Percentiles rank a stretch among this genome's conserved stretches.
Conservation (phyloP, 2,797 vertebrate species). For the Graptemys geographica region DNA sequence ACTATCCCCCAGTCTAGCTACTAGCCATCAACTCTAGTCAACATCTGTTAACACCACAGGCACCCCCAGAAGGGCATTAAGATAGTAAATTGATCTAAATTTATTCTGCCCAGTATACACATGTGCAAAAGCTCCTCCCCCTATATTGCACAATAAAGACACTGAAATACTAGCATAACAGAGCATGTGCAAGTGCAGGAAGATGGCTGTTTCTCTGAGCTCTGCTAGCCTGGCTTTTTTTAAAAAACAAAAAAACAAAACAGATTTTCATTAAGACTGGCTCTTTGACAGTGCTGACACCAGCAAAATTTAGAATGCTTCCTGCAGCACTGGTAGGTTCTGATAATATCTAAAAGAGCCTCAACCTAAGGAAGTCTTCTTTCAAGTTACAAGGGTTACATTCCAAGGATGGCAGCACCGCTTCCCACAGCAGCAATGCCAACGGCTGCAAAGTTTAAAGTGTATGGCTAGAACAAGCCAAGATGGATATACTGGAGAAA, state of each 20-base stretch:
- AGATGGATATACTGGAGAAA: not conserved
- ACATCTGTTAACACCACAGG: not conserved
- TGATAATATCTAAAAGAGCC: not conserved
- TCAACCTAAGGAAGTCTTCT: not conserved
- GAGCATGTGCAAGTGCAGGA: not conserved
- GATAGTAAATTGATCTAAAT: not conserved
- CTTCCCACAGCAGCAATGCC: not conserved
- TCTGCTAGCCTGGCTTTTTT: not conserved
- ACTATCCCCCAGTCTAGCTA: not conserved
- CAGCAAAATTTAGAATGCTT: not conserved
- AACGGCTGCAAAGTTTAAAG: not conserved
- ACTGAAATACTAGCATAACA: not conserved
- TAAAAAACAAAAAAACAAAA: no score
- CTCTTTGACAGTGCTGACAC: not conserved
- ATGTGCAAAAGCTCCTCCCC: not conserved
- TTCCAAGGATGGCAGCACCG: not conserved
- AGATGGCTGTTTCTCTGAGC: not conserved
- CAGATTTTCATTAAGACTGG: accelerated
- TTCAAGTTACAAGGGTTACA: not conserved
- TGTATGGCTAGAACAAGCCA: accelerated
- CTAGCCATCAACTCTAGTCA: not conserved
- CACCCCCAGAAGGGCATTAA: not conserved
- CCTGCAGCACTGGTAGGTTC: not conserved
- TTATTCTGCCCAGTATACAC: not conserved
- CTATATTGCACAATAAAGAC: not conserved